Conservation (phyloP, 37 sponge, comb jelly and placozoan species). For the Halisarca cf. caerulea region DNA sequence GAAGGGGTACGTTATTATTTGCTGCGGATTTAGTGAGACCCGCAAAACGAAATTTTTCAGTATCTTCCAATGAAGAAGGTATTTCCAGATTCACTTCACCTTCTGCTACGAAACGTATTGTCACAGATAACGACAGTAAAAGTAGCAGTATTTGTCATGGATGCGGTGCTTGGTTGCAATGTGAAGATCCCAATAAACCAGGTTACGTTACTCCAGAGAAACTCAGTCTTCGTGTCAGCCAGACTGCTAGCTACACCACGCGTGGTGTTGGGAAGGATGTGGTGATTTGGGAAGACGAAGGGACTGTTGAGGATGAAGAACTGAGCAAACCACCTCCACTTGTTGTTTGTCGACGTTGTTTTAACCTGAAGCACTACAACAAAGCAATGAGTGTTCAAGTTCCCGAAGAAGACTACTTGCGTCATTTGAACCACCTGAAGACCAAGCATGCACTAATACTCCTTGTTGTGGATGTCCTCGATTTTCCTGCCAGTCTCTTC, state of each 20-base stretch:
- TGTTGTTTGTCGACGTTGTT: constrained; percentile 75
- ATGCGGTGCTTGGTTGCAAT: constrained; percentile 73
- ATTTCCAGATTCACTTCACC: too few relatives aligned
- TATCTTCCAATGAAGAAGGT: too few relatives aligned
- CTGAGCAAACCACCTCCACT: background rate
- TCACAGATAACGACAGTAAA: background rate
- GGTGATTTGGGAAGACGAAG: too few relatives aligned
- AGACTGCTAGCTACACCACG: too few relatives aligned
- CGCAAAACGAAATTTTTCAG: too few relatives aligned
- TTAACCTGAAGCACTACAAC: constrained; percentile 78
- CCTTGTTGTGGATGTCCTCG: constrained; percentile 72
- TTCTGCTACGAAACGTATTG: too few relatives aligned
- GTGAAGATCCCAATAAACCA: background rate
- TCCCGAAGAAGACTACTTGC: constrained; percentile 61
- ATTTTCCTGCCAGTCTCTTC: constrained; percentile 81
- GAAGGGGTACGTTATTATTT: too few relatives aligned
- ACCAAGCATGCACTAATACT: constrained; percentile 67
- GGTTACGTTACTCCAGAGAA: constrained; percentile 52
- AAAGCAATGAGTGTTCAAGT: constrained; percentile 62
- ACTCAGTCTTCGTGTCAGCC: background rate
- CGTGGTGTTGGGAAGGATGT: too few relatives aligned
- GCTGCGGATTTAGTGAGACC: too few relatives aligned
- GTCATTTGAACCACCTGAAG: constrained; percentile 38
- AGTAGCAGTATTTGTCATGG: constrained; percentile 22
- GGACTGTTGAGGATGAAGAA: too few relatives aligned